phyloP scores from a whole-genome alignment of 2,113 vertebrate species.

The Crotalus viridis region DNA sequence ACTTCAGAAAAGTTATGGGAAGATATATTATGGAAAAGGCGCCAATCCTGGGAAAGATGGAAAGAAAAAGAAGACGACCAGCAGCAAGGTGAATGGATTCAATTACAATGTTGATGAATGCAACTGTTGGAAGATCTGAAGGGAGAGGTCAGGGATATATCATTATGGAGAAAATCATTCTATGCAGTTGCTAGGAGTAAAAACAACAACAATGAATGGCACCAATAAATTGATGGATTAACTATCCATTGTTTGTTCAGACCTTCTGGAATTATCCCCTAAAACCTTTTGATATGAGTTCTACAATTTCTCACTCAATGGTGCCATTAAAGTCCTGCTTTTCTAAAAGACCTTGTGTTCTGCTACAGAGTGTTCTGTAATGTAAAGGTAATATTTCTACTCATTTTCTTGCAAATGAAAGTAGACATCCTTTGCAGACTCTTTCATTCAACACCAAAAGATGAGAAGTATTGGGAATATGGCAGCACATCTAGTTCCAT shows the following conservation, averaged over 20 bases:
- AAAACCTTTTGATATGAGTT: not conserved
- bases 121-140: not conserved
- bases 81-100: not conserved
- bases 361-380: not conserved
- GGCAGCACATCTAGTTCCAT: not conserved
- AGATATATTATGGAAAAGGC: not conserved
- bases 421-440: not conserved
- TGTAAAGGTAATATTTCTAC: not conserved
- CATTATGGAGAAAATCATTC: not conserved
- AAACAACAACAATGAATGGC: not conserved
- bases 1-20: not conserved
- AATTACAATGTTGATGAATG: not conserved
- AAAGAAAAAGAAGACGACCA: not conserved
- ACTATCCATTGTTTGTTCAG: not conserved
- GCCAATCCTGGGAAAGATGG: not conserved
- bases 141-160: not conserved
- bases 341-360: not conserved
- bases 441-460: not conserved
- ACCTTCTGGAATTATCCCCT: not conserved
- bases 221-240: not conserved
- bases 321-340: not conserved
- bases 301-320: not conserved
- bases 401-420: not conserved
- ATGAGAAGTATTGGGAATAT: not conserved
- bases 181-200: not conserved